Base-by-base conservation (phyloP, 2,797 vertebrate species). In the Podarcis siculus region DNA sequence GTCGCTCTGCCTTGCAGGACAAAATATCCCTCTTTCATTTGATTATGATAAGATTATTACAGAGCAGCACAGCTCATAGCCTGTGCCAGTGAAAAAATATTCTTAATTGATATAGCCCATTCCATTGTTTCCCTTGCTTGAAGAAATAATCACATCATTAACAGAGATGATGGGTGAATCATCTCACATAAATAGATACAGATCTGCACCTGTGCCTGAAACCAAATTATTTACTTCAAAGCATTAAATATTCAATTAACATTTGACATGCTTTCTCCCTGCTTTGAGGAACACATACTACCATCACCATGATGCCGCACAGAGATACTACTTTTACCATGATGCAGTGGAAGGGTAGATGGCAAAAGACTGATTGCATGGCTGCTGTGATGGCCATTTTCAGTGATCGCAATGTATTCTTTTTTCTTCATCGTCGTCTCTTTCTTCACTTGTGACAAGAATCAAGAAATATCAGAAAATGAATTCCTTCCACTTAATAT, bases 1-100 rank as follows among this genome's bases (percentile, higher is more conserved):
- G 89, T 66, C 83, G 92, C 61, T 94, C 87, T 95, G 86, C 87
- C 67, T 35, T 92, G 75, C 80, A 92, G 90, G 91, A 93, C 94
- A 91, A 87, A 79, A 90, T 94, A 92, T 73, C 72, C 90, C 82
- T 61, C 71, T 35, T 72, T 92, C 92, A 83, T 88, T 91, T 92
- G 86, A 93, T 91, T 93, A 49, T 0, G 87, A 89, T 92, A 93
- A 94, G 80, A 82, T 89, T 87, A 88, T 90, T 89, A 92, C 82
- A 89, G 90, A 92, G 87, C 86, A 94, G 92, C 83, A 89, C 93
- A 88, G 92, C 92, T 94, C 93, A 92, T 94, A 96, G 95, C 94
- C 94, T 95, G 89, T 94, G 89, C 90, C 79, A 94, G 93, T 92
- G 91, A 94, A 94, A 88, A 96, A 94, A 93, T 89, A 90, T 91